Conservation (phyloP, 92 coral and sea anemone species). For the Umimayanthus chanpuru region DNA sequence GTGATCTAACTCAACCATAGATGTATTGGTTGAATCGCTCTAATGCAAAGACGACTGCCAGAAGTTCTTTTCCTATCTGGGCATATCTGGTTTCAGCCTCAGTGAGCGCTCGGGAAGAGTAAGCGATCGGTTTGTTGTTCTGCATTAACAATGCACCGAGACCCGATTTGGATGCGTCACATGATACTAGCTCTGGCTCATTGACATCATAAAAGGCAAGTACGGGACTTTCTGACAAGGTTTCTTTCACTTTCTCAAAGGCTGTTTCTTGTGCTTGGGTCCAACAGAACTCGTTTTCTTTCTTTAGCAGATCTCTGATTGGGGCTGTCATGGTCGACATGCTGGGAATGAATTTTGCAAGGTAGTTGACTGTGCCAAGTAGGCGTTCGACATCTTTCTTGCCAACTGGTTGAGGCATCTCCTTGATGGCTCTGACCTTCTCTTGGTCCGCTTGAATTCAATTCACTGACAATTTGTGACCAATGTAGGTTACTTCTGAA, state of each 20-base stretch:
- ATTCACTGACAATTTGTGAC: neutral
- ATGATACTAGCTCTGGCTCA: slow-evolving; percentile 24
- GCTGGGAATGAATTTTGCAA: slow-evolving; percentile 32
- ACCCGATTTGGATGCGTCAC: slow-evolving; percentile 55
- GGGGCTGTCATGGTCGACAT: slow-evolving; percentile 26
- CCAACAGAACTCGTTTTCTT: slow-evolving; percentile 33
- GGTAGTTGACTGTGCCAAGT: slow-evolving; percentile 25
- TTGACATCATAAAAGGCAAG: slow-evolving; percentile 32
- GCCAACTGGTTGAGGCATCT: slow-evolving; percentile 20
- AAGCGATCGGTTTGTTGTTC: slow-evolving; percentile 44
- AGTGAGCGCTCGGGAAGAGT: slow-evolving; percentile 58
- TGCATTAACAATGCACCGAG: slow-evolving; percentile 46
- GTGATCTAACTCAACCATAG: neutral
- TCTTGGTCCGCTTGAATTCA: slow-evolving; percentile 3
- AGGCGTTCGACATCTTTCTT: slow-evolving; percentile 18
- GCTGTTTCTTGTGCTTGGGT: slow-evolving; percentile 22
- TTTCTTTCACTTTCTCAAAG: slow-evolving; percentile 5
- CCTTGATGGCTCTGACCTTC: slow-evolving; percentile 37
- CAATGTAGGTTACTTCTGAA: slow-evolving; percentile 15
- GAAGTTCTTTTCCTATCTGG: slow-evolving; percentile 52
- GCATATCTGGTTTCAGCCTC: slow-evolving; percentile 60
- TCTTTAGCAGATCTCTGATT: slow-evolving; percentile 20
- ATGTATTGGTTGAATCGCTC: slow-evolving; percentile 58
- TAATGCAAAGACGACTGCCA: slow-evolving; percentile 58
- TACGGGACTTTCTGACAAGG: slow-evolving; percentile 38